Evolutionary conservation across 2,888 invertebrate species (phyloP), one percentile per base, ranked within the genome.

Genomic region (Rhingia rostrata): DNA sequence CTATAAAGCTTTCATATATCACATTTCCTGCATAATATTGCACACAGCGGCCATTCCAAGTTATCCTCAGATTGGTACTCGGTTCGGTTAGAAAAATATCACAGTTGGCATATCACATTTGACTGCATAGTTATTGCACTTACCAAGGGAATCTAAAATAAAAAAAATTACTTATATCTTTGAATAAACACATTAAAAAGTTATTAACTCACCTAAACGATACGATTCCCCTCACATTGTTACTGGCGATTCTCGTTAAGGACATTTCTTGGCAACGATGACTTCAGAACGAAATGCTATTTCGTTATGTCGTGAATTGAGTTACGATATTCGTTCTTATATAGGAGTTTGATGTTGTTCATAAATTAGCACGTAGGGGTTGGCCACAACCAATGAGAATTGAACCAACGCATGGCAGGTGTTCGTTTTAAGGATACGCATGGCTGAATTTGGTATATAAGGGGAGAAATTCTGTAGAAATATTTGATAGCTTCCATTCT

Each of bases 1-100:
- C 32, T 39, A 4, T 79, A 79, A 79, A 79, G 78, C 78, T 79
- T 45, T 72, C 6, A 53, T 32, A 6, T 79, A 78, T 78, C 69
- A 69, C 77, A 69, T 2, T 45, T 58, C 49, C 70, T 63, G 43
- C 35, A 37, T 41, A 22, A 12, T 51, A 78, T 78, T 78, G 78
- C 78, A 78, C 78, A 51, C 10, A 51, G 32, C 70, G 78, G 70
- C 78, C 78, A 60, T 72, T 64, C 6, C 4, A 37, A 12, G 56
- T 41, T 63, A 63, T 35, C 60, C 45, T 32, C 14, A n/a, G 10
- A 47, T 41, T 32, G 10, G 12, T 6, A 12, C 39, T n/a, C 56
- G 56, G 41, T 14, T 30, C 14, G 6, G 32, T 53, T 22, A 2
- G 22, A 45, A 33, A 63, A 77, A 69, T 77, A 72, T 79, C 78